A percentile compares a stretch with the other conserved stretches of the same genome.
phyloP scores from a whole-genome alignment of 2,888 invertebrate genomes.

The Saturnia japonica region DNA sequence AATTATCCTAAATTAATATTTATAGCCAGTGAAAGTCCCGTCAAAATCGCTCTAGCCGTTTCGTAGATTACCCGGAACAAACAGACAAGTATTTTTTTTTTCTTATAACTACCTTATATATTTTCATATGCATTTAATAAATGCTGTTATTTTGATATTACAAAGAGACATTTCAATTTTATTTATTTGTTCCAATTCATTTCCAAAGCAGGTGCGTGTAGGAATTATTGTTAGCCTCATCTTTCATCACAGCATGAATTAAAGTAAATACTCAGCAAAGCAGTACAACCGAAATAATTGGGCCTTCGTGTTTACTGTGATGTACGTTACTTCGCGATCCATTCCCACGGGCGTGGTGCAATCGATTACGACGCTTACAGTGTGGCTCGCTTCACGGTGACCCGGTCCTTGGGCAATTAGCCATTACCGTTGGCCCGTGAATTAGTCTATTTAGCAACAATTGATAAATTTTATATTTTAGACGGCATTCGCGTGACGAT shows the following conservation, averaged over 20 bases:
- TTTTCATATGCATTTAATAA: too few relatives aligned
- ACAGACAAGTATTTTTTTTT: too few relatives aligned
- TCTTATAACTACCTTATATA: too few relatives aligned
- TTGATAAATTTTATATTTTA: neutral
- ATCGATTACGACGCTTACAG: constrained; percentile 1
- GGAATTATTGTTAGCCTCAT: neutral
- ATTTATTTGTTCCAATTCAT: too few relatives aligned
- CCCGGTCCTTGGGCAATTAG: constrained; percentile 10
- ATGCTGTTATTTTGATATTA: too few relatives aligned
- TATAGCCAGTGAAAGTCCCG: too few relatives aligned
- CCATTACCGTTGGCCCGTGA: constrained; percentile 1
- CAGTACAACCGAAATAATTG: constrained; percentile 5
- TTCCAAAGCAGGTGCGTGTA: neutral
- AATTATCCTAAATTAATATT: too few relatives aligned
- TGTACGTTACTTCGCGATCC: constrained; percentile 7
- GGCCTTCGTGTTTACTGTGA: neutral
- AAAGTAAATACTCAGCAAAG: neutral
- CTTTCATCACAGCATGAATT: neutral
- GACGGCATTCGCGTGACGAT: constrained; percentile 7
- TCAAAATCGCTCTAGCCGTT: too few relatives aligned
- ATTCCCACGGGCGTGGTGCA: constrained; percentile 6
- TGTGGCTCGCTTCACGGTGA: constrained; percentile 10
- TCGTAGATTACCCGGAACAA: too few relatives aligned
- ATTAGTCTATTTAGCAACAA: constrained; percentile 4
- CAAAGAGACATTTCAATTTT: too few relatives aligned